Conservation (phyloP, 1,140 invertebrate species). For the Panagrolaimus sp. region DNA sequence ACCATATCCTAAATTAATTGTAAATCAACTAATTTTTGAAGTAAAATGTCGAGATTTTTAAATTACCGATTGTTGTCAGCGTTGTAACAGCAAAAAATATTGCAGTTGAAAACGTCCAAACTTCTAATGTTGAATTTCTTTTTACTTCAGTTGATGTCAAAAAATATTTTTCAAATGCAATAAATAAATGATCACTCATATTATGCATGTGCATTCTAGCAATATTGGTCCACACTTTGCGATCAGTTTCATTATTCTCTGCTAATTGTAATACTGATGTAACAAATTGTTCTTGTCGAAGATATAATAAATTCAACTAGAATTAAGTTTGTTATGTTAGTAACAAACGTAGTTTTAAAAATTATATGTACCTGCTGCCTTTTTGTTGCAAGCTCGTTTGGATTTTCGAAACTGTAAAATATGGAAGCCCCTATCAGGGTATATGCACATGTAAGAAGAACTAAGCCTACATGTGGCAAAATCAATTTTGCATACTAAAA, state of each 20-base stretch:
- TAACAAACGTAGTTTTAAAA: too few species aligned
- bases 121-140: conserved; percentile 48
- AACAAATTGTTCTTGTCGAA: conserved; percentile 48
- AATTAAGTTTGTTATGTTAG: too few species aligned
- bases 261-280: conserved; percentile 40
- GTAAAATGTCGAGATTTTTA: too few species aligned
- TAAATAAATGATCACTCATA: conserved; percentile 55
- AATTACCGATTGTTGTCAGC: conserved; percentile 47
- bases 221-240: conserved; percentile 32
- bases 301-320: conserved; percentile 46
- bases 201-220: conserved; percentile 54
- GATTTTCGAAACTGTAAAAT: conserved; percentile 53
- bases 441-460: conserved; percentile 53
- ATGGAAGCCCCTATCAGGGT: conserved; percentile 52
- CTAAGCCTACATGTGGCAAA: conserved; percentile 55
- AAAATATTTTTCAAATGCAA: conserved; percentile 56
- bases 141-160: conserved; percentile 55
- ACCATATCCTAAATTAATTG: conserved; percentile 57
- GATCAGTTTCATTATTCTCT: conserved; percentile 33
- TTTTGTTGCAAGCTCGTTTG: conserved; percentile 50
- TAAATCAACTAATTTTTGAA: too few species aligned
- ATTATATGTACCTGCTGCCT: conserved; percentile 38
- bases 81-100: conserved; percentile 58
- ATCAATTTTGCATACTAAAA: conserved; percentile 56
- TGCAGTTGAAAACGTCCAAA: conserved; percentile 58